These are phyloP conservation scores for Metalampra italica DNA, from an alignment of 2,888 invertebrate species.

Conservation along the genomic window DNA sequence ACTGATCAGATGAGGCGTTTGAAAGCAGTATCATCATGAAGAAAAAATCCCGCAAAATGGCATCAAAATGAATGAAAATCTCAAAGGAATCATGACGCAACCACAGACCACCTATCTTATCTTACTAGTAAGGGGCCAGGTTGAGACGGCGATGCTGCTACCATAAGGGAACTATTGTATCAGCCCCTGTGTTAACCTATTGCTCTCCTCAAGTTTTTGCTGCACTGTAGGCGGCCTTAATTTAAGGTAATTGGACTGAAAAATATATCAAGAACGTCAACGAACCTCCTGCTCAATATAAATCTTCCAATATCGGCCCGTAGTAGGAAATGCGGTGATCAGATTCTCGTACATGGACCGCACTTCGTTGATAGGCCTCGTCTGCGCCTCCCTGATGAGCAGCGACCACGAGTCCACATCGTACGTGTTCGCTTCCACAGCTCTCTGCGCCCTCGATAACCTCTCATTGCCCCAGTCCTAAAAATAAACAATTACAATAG, in stretches of 20 bases:
- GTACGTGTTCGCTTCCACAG: conserved; percentile 92
- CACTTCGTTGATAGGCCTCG: conserved; percentile 91
- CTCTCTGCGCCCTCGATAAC: conserved; percentile 88
- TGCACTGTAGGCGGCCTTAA: no score
- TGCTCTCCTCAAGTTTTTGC: no score
- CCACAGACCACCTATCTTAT: no score
- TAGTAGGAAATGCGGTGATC: conserved; percentile 96
- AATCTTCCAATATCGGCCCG: conserved; percentile 99
- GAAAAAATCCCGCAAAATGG: no score
- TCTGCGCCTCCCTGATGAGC: conserved; percentile 95
- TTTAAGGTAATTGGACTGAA: not conserved
- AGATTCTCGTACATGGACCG: conserved; percentile 95
- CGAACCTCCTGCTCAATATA: conserved; percentile 97
- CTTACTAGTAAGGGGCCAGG: no score
- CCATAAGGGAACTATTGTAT: no score
- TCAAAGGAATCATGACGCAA: no score
- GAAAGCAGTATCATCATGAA: no score
- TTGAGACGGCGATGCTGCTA: no score
- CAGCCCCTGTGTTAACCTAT: no score
- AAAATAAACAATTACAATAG: conserved; percentile 17
- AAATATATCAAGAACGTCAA: not conserved
- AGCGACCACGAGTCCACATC: conserved; percentile 99
- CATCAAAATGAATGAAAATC: no score
- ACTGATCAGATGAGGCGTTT: no score
- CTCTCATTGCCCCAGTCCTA: conserved; percentile 95